Conservation (phyloP, 2,888 invertebrate genomes). For the Pterobdella sp. region DNA sequence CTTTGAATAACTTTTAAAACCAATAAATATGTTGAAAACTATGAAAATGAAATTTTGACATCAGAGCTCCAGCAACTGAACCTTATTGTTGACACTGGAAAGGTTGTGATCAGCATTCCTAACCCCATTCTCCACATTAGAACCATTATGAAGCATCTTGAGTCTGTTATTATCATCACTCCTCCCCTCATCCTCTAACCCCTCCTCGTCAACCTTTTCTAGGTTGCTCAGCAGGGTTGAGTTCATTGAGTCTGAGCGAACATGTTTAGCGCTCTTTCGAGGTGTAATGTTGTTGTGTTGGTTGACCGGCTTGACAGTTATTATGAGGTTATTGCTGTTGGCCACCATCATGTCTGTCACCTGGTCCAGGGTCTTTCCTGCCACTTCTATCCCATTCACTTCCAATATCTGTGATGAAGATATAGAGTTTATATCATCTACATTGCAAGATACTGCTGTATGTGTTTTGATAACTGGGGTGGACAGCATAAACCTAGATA, state of each 20-base stretch:
- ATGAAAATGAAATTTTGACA: too few species aligned
- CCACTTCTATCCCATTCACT: conserved; percentile 96
- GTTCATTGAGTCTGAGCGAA: neutral
- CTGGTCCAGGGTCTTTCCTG: conserved; percentile 74
- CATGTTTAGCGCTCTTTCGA: neutral
- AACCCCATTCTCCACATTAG: neutral
- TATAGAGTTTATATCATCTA: too few species aligned
- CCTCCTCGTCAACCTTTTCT: neutral
- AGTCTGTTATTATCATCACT: neutral
- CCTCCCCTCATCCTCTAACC: neutral
- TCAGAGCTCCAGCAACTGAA: too few species aligned
- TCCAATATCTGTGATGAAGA: conserved; percentile 56
- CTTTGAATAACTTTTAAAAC: too few species aligned
- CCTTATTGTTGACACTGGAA: too few species aligned
- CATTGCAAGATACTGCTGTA: too few species aligned
- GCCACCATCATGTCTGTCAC: conserved; percentile 99
- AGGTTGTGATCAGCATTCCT: too few species aligned
- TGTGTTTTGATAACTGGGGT: too few species aligned
- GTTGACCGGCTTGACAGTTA: conserved; percentile 96
- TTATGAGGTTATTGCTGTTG: conserved; percentile 84
- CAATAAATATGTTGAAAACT: too few species aligned
- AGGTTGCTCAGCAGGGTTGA: neutral
- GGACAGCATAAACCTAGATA: too few species aligned
- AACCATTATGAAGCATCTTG: neutral
- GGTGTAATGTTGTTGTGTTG: conserved; percentile 55